Percentiles rank a stretch among this genome's conserved stretches.
Evolutionary conservation across 2,113 vertebrate genomes (phyloP).

Genomic region (Boleophthalmus pectinirostris): DNA sequence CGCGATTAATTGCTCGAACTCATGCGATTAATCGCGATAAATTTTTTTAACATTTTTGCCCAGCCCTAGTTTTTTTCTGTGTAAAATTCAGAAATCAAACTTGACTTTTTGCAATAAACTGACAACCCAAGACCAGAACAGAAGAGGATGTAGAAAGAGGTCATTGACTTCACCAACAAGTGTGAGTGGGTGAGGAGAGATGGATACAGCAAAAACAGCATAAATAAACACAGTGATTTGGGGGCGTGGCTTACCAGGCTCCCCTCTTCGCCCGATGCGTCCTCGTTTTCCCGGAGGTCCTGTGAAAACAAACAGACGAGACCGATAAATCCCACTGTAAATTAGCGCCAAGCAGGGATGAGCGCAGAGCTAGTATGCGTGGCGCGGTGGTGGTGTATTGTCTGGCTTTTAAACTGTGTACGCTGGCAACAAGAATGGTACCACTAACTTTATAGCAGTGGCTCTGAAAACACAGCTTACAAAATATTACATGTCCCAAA

Average conservation of each 20-base stretch:
- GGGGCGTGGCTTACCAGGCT: slow-evolving; percentile 81
- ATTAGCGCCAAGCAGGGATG: slow-evolving; percentile 30
- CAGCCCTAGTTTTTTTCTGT: not conserved
- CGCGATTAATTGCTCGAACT: no score
- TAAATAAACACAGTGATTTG: slow-evolving; percentile 38
- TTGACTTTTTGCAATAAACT: not conserved
- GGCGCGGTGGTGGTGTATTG: slow-evolving; percentile 35
- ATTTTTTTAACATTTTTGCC: no score
- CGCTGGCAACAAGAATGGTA: slow-evolving; percentile 26
- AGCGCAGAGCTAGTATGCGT: slow-evolving; percentile 37
- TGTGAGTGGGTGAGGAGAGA: slow-evolving; percentile 28
- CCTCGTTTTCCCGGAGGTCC: slow-evolving; percentile 93
- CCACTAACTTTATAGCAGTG: not conserved
- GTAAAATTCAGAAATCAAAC: not conserved
- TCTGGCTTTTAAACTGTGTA: slow-evolving; percentile 26
- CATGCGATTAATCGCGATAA: no score
- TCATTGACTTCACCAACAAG: slow-evolving; percentile 40
- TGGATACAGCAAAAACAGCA: slow-evolving; percentile 14
- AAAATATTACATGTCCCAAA: not conserved
- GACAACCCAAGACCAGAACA: not conserved
- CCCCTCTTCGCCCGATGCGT: slow-evolving; percentile 88
- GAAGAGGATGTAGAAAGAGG: slow-evolving; percentile 17
- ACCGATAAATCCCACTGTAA: slow-evolving; percentile 37
- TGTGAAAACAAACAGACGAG: slow-evolving; percentile 71
- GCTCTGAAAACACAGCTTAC: not conserved